Evolutionary conservation across 1,140 invertebrate genomes (phyloP), one percentile per base, ranked within the genome.

Genomic region (Paralvinella palmiformis): DNA sequence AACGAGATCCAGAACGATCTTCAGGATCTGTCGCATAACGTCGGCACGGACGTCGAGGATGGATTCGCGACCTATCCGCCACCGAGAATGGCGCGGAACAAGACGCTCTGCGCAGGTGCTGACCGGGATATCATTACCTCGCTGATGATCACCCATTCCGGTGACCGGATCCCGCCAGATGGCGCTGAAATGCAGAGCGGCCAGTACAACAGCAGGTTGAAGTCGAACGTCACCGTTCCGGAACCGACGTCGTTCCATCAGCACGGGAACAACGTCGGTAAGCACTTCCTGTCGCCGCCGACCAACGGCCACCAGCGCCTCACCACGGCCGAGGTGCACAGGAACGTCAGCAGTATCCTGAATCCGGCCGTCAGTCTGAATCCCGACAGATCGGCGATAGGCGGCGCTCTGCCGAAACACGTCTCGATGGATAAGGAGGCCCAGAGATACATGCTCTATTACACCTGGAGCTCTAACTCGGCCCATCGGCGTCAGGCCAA

Each of bases 81-180:
- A 10, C n/a, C n/a, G n/a, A n/a, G n/a, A n/a, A n/a, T n/a, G n/a
- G n/a, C n/a, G n/a, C n/a, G n/a, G n/a, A 53, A 27, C 24, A 53
- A 53, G 15, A 13, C 13, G 13, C n/a, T n/a, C n/a, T n/a, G n/a
- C n/a, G n/a, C n/a, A n/a, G n/a, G n/a, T n/a, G n/a, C n/a, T n/a
- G 37, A 60, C 33, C 5, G 24, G 15, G 58, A 60, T 15, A 20
- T 63, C 15, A 57, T 63, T 35, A 35, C 61, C 10, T 20, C 20
- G 20, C 61, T 55, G 13, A 29, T 63, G 45, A 55, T 63, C 22
- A 63, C 61, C 7, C 61, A 56, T 20, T 31, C 48, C 20, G 62
- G 62, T 31, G 62, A 63, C 27, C 31, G 32, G 2, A 32, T 57
- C 29, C 53, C 50, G 20, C 48, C 2, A 3, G 27, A 3, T 33